Percentiles rank a stretch among this genome's conserved stretches.
Conservation (phyloP, 2,113 vertebrate genomes). For the Alaudala cheleensis region DNA sequence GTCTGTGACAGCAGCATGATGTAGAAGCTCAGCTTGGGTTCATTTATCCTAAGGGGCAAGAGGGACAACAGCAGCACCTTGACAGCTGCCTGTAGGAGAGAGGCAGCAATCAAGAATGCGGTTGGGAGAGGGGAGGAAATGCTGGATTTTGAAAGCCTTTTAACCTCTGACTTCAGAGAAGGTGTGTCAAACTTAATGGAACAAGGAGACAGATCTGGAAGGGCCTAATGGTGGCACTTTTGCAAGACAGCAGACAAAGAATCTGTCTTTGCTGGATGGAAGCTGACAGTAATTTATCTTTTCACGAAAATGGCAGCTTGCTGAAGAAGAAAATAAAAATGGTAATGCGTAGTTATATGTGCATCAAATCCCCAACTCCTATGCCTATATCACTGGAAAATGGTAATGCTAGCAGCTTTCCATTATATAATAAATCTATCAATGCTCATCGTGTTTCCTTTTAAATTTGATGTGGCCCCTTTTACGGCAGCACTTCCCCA, state of each 20-base stretch:
- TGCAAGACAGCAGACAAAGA: neutral
- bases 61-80: neutral
- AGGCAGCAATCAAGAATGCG: neutral
- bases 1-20: slow-evolving; percentile 2
- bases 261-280: neutral
- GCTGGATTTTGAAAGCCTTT: neutral
- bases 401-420: neutral
- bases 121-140: neutral
- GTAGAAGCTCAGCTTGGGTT: slow-evolving; percentile 27
- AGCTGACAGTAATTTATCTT: slow-evolving; percentile 45
- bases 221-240: neutral
- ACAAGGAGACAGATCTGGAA: neutral
- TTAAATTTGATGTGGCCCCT: neutral
- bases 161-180: slow-evolving; percentile 21
- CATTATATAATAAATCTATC: neutral
- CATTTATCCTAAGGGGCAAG: slow-evolving; percentile 29
- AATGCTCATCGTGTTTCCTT: neutral
- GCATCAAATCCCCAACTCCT: neutral
- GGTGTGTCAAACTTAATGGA: slow-evolving; percentile 7
- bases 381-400: neutral
- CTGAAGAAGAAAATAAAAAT: slow-evolving; percentile 35
- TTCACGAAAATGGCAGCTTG: slow-evolving; percentile 20
- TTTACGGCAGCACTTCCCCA: neutral
- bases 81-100: neutral
- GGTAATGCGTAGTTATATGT: neutral